phyloP scores from a whole-genome alignment of 2,113 vertebrate species.

The Coptodon bakossiorum region DNA sequence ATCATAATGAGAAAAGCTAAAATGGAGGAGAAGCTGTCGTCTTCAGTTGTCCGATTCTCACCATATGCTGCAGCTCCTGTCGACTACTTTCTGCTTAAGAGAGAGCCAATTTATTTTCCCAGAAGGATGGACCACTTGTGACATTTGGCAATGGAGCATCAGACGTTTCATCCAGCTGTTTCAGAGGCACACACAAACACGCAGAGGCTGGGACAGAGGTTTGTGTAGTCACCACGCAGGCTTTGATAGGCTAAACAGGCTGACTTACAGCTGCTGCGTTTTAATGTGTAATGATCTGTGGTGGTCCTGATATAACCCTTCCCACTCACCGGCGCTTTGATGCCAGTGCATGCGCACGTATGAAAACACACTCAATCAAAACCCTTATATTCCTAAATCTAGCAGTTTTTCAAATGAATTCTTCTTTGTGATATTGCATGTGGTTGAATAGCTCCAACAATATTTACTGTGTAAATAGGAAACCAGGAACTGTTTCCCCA shows the following conservation, averaged over 20 bases:
- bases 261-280: constrained; percentile 12
- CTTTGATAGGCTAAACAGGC: constrained; percentile 23
- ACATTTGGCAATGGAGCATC: constrained; percentile 61
- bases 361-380: not conserved
- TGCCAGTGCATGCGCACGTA: not conserved
- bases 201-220: not conserved
- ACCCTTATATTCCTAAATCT: not conserved
- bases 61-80: constrained; percentile 57
- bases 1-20: constrained; percentile 56
- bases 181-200: constrained; percentile 2
- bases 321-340: not conserved
- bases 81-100: constrained; percentile 37
- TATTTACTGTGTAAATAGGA: constrained; percentile 36
- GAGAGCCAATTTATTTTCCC: constrained; percentile 65
- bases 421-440: constrained; percentile 14
- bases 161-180: constrained; percentile 60
- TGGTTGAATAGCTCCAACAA: constrained; percentile 1
- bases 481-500: constrained; percentile 34
- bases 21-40: constrained; percentile 40
- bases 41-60: constrained; percentile 38
- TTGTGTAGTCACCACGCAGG: not conserved
- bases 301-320: not conserved
- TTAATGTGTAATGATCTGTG: constrained; percentile 1
- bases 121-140: constrained; percentile 59
- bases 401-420: constrained; percentile 13